A percentile compares a stretch with the other conserved stretches of the same genome.
Conservation (phyloP, 2,888 invertebrate species). For the Drosophila hamatofila region DNA sequence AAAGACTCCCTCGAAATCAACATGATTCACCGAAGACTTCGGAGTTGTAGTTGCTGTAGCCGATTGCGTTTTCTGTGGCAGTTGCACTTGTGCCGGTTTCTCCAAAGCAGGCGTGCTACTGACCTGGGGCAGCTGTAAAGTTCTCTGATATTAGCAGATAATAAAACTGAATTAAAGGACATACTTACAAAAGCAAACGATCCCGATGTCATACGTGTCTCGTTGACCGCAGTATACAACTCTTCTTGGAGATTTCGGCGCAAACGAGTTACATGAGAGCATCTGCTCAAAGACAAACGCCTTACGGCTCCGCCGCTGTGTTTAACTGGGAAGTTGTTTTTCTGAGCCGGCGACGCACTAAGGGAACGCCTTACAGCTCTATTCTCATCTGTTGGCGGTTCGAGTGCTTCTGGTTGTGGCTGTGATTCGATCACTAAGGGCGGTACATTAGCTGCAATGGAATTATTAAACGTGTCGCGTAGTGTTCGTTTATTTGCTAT, state of each 20-base stretch:
- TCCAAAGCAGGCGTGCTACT: constrained; percentile 37
- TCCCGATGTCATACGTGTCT: background rate
- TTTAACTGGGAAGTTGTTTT: background rate
- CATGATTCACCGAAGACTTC: background rate
- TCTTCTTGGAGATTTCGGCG: background rate
- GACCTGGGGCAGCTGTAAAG: constrained; percentile 38
- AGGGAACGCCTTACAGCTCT: background rate
- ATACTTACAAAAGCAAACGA: constrained; percentile 27
- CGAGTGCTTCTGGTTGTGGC: constrained; percentile 5
- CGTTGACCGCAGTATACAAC: background rate
- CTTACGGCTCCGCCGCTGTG: background rate
- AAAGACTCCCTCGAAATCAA: constrained; percentile 17
- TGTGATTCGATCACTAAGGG: constrained; percentile 4
- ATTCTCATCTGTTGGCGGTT: background rate
- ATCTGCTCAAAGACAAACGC: background rate
- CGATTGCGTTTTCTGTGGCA: background rate
- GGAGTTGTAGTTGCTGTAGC: background rate
- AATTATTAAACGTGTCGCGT: background rate
- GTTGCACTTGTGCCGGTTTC: background rate
- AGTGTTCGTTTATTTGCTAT: background rate
- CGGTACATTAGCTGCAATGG: background rate
- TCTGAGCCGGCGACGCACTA: background rate
- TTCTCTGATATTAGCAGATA: background rate
- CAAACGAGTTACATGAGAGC: background rate
- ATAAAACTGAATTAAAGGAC: background rate